These are phyloP conservation scores for Actinia tenebrosa DNA, from an alignment of 64 coral and sea anemone genomes.

Conservation along the genomic window DNA sequence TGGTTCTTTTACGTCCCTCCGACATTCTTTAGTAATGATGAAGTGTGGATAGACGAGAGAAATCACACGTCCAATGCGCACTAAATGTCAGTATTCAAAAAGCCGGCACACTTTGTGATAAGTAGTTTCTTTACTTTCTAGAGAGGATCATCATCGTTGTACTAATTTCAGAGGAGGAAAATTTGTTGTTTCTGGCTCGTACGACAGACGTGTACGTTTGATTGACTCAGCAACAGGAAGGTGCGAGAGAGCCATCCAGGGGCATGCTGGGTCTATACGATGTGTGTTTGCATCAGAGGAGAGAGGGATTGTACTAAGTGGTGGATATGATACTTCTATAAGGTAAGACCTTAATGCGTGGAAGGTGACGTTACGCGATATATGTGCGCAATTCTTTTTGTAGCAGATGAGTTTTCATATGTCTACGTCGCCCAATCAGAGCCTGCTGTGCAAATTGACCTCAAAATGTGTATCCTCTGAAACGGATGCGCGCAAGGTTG, in stretches of 20 bases:
- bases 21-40: no score
- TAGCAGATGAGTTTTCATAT: neutral
- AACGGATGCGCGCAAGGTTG: neutral
- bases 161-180: conserved; percentile 73
- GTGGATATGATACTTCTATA: conserved; percentile 96
- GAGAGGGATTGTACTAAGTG: conserved; percentile 79
- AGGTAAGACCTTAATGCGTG: conserved; percentile 42
- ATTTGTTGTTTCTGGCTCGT: conserved; percentile 81
- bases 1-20: no score
- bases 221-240: conserved; percentile 65
- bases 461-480: no score
- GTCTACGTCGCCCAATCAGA: no score
- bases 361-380: neutral
- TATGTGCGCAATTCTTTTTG: neutral
- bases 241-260: conserved; percentile 75
- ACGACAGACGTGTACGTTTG: conserved; percentile 74
- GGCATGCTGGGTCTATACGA: conserved; percentile 89
- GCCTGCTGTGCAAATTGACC: no score
- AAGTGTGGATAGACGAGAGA: no score
- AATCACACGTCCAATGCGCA: no score
- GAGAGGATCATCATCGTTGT: conserved; percentile 81
- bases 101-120: neutral
- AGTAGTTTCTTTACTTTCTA: neutral
- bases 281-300: conserved; percentile 79
- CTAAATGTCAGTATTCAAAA: neutral